phyloP scores from a whole-genome alignment of 2,797 vertebrate genomes.

The Propithecus perrieri region DNA sequence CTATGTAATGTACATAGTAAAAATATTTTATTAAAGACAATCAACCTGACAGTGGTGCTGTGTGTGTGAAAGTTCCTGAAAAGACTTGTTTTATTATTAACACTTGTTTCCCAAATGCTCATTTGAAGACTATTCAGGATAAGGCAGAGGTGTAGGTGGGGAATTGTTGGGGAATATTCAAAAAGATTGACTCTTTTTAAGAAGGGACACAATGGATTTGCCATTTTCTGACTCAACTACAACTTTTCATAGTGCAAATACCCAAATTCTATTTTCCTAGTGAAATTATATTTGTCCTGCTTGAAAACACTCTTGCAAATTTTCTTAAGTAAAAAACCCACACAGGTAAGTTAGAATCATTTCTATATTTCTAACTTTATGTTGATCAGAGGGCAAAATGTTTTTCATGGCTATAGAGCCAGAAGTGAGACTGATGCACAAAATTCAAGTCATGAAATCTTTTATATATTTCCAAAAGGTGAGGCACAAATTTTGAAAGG shows the following conservation, averaged over 20 bases:
- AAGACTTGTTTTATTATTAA: neutral
- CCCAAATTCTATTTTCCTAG: constrained; percentile 56
- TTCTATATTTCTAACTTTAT: neutral
- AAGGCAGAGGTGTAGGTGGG: constrained; percentile 1
- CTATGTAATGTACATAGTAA: neutral
- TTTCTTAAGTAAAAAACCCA: constrained; percentile 21
- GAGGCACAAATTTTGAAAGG: neutral
- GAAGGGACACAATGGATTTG: constrained; percentile 45
- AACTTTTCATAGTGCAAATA: constrained; percentile 34
- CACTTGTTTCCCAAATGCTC: neutral
- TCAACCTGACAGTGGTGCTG: neutral
- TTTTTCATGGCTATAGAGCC: neutral
- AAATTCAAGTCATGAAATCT: neutral
- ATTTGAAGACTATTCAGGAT: neutral
- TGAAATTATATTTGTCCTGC: constrained; percentile 71
- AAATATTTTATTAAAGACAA: neutral
- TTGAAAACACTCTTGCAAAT: constrained; percentile 61
- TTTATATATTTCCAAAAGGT: neutral
- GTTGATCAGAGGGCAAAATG: neutral
- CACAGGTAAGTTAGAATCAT: constrained; percentile 24
- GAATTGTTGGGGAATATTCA: neutral
- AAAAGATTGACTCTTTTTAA: constrained; percentile 38
- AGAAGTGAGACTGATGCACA: neutral
- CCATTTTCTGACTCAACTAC: constrained; percentile 33
- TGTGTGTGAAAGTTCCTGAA: neutral